Evolutionary conservation across 2,113 vertebrate species (phyloP).

Genomic region (Plestiodon gilberti): DNA sequence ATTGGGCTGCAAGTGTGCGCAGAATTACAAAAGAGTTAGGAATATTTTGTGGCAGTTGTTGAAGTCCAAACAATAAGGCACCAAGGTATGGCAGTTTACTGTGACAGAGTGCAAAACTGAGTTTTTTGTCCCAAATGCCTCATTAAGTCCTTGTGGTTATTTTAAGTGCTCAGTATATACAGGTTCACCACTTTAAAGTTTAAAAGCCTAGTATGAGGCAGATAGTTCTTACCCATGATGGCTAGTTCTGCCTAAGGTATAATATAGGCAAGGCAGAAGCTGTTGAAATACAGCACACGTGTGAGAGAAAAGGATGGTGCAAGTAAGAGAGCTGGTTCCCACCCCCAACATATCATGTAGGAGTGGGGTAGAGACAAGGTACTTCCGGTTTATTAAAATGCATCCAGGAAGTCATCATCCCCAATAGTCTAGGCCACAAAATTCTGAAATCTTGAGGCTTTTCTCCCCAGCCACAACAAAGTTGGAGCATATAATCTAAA

Average conservation of each 20-base stretch:
- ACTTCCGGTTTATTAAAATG: neutral
- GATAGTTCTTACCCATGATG: neutral
- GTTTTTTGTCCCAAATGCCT: slow-evolving; percentile 1
- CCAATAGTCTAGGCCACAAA: neutral
- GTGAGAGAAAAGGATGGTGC: slow-evolving; percentile 41
- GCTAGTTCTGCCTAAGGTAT: neutral
- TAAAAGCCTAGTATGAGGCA: neutral
- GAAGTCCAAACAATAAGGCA: slow-evolving; percentile 26
- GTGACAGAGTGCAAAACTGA: slow-evolving; percentile 30
- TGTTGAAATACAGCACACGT: slow-evolving; percentile 6
- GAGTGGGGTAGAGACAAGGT: rapidly evolving
- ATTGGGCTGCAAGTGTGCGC: slow-evolving; percentile 7
- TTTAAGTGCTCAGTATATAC: neutral
- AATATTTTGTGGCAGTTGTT: slow-evolving; percentile 29
- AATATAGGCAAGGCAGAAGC: slow-evolving; percentile 40
- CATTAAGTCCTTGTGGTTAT: neutral
- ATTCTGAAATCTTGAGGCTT: neutral
- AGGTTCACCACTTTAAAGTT: neutral
- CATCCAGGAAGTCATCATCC: neutral
- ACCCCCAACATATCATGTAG: neutral
- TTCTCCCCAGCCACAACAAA: neutral
- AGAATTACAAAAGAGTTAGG: slow-evolving; percentile 29
- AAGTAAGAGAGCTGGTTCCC: slow-evolving; percentile 7
- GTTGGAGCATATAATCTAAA: slow-evolving; percentile 54
- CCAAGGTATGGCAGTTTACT: slow-evolving; percentile 27